phyloP scores from a whole-genome alignment of 2,113 vertebrate genomes.

The Corythaeola cristata region DNA sequence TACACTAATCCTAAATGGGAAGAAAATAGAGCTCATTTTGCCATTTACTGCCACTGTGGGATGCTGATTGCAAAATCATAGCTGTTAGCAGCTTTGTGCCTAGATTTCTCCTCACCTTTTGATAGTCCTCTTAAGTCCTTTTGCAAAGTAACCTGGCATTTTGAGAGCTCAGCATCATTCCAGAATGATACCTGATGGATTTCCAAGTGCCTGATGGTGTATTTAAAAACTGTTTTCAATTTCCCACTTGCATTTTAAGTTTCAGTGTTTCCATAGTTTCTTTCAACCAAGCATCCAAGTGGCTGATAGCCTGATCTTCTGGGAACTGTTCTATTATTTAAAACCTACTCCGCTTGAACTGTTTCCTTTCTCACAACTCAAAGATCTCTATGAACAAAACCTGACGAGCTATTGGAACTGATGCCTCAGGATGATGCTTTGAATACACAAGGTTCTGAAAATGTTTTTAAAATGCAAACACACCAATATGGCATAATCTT shows the following conservation, averaged over 20 bases:
- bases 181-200: not conserved
- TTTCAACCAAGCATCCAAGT: not conserved
- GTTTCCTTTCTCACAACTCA: not conserved
- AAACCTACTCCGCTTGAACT: not conserved
- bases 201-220: not conserved
- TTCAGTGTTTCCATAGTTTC: not conserved
- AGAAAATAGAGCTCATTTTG: not conserved
- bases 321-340: not conserved
- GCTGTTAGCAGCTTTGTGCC: not conserved
- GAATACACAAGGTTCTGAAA: not conserved
- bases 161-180: not conserved
- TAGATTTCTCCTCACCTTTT: not conserved
- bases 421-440: not conserved
- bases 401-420: not conserved
- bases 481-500: not conserved
- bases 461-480: not conserved
- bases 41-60: not conserved
- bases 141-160: not conserved
- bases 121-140: not conserved
- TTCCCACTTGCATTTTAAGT: not conserved
- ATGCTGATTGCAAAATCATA: not conserved
- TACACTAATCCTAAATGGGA: not conserved
- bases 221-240: not conserved
- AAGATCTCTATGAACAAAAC: not conserved
- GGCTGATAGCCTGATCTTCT: not conserved